Conservation (phyloP, 2,113 vertebrate species). For the Callopanchax toddi region DNA sequence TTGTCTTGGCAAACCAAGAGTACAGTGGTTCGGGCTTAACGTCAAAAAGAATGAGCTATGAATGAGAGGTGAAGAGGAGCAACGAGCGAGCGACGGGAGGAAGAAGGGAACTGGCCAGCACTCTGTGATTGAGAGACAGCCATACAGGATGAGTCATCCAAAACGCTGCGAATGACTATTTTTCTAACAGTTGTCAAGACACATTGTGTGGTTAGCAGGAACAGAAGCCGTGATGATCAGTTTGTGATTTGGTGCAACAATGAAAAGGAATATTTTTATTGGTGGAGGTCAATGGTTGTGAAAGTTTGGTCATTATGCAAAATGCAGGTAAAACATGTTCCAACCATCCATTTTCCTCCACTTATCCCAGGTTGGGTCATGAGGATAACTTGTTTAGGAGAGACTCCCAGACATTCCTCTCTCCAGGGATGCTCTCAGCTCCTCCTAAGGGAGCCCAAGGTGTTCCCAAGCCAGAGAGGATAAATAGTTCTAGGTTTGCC, state of each 20-base stretch:
- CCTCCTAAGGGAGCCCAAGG: too few relatives aligned
- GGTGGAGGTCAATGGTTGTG: too few relatives aligned
- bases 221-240: constrained; percentile 30
- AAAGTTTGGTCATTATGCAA: too few relatives aligned
- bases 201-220: constrained; percentile 62
- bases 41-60: constrained; percentile 37
- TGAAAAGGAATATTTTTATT: too few relatives aligned
- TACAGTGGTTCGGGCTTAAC: constrained; percentile 8
- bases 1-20: constrained; percentile 26
- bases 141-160: constrained; percentile 67
- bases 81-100: constrained; percentile 47
- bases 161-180: constrained; percentile 43
- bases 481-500: too few relatives aligned
- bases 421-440: too few relatives aligned
- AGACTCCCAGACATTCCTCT: too few relatives aligned
- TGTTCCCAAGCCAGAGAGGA: too few relatives aligned
- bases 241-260: constrained; percentile 8
- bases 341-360: too few relatives aligned
- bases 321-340: too few relatives aligned
- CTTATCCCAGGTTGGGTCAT: too few relatives aligned
- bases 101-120: constrained; percentile 32
- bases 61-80: constrained; percentile 37
- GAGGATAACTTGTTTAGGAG: too few relatives aligned
- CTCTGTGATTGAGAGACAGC: constrained; percentile 66
- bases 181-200: constrained; percentile 64